A percentile compares a stretch with the other conserved stretches of the same genome.
Conservation (phyloP, 2,797 vertebrate genomes). For the Sebastes reedi region DNA sequence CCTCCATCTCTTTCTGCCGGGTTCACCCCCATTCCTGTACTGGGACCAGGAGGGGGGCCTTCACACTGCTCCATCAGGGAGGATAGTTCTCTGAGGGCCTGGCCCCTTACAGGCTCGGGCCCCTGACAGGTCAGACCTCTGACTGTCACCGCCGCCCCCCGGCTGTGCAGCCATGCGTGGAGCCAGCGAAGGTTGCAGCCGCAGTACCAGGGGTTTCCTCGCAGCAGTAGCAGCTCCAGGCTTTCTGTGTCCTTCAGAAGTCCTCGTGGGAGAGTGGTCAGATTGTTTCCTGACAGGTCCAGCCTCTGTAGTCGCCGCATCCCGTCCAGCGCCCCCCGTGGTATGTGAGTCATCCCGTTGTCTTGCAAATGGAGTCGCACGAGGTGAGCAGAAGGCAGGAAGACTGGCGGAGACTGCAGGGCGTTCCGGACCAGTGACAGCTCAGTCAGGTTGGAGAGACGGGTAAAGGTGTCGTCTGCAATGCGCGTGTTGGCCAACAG, state of each 20-base stretch:
- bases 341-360: slow-evolving; percentile 93
- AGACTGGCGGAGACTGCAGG: slow-evolving; percentile 88
- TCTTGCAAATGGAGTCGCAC: slow-evolving; percentile 92
- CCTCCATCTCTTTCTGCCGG: slow-evolving; percentile 68
- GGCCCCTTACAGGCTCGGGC: slow-evolving; percentile 89
- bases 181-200: slow-evolving; percentile 95
- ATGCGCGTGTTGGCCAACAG: slow-evolving; percentile 95
- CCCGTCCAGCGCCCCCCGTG: slow-evolving; percentile 85
- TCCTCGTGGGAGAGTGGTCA: slow-evolving; percentile 91
- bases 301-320: slow-evolving; percentile 90
- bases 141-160: slow-evolving; percentile 87
- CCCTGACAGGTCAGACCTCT: slow-evolving; percentile 92
- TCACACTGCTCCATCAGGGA: slow-evolving; percentile 92
- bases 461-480: slow-evolving; percentile 91
- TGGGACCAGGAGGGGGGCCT: slow-evolving; percentile 70
- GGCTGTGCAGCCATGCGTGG: slow-evolving; percentile 89
- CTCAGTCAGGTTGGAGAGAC: slow-evolving; percentile 92
- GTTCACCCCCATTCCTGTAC: slow-evolving; percentile 60
- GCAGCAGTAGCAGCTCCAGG: slow-evolving; percentile 88
- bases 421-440: slow-evolving; percentile 93
- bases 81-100: slow-evolving; percentile 88
- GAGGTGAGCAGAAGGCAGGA: slow-evolving; percentile 87
- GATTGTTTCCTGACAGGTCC: slow-evolving; percentile 95
- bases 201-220: slow-evolving; percentile 96
- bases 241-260: slow-evolving; percentile 90